Percentiles rank a stretch among this genome's conserved stretches.
phyloP scores from a whole-genome alignment of 2,113 vertebrate genomes.

The Athene cunicularia region DNA sequence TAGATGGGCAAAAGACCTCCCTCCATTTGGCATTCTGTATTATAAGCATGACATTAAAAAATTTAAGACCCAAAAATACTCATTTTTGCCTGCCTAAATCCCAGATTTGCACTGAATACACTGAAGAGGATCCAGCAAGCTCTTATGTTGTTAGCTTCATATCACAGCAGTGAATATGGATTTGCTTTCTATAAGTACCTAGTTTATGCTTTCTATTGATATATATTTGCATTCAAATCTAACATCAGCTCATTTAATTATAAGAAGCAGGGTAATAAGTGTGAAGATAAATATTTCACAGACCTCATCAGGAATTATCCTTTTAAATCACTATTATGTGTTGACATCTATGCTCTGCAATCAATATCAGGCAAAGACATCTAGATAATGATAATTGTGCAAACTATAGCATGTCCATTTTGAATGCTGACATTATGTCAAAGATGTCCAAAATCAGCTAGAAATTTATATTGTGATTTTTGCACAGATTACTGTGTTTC shows the following conservation, averaged over 20 bases:
- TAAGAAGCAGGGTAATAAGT: constrained; percentile 25
- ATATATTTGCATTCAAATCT: constrained; percentile 15
- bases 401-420: not conserved
- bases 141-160: not conserved
- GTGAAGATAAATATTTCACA: constrained; percentile 60
- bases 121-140: not conserved
- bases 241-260: constrained; percentile 53
- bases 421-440: not conserved
- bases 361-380: constrained; percentile 39
- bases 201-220: constrained; percentile 33
- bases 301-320: constrained; percentile 52
- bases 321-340: constrained; percentile 43
- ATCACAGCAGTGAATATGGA: not conserved
- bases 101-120: not conserved
- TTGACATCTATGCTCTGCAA: constrained; percentile 3
- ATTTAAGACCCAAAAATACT: not conserved
- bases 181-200: not conserved
- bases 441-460: not conserved
- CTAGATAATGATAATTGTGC: constrained; percentile 45
- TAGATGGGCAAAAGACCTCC: not conserved
- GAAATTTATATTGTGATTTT: not conserved
- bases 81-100: not conserved
- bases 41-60: not conserved
- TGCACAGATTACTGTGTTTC: not conserved
- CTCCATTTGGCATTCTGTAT: not conserved